Conservation (phyloP, 2,113 vertebrate genomes). For the Fulmarus glacialis region DNA sequence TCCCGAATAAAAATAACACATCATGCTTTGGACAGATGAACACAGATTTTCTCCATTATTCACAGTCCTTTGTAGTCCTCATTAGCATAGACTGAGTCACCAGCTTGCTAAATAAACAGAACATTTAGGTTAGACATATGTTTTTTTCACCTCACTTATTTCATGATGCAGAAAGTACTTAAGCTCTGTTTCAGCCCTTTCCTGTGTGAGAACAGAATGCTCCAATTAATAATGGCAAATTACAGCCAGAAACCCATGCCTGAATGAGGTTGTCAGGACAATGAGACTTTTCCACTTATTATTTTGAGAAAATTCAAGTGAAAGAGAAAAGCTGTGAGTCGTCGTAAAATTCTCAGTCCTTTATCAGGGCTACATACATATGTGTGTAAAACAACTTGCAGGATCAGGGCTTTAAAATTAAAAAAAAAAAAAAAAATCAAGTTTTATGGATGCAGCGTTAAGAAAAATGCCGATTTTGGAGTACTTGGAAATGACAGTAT, state of each 20-base stretch:
- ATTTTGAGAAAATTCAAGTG: slow-evolving; percentile 52
- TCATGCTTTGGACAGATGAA: background rate
- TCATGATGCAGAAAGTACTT: background rate
- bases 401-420: background rate
- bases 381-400: background rate
- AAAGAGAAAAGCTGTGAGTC: slow-evolving; percentile 27
- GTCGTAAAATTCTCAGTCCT: background rate
- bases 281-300: background rate
- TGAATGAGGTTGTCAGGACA: slow-evolving; percentile 16
- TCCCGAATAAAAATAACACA: background rate
- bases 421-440: background rate
- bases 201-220: background rate
- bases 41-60: background rate
- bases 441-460: background rate
- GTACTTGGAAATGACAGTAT: background rate
- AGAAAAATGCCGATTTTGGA: background rate
- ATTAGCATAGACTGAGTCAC: background rate
- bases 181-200: background rate
- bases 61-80: background rate
- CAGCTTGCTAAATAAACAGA: slow-evolving; percentile 12
- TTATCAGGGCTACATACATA: background rate
- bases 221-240: slow-evolving; percentile 30
- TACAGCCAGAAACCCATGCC: slow-evolving; percentile 7
- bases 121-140: background rate
- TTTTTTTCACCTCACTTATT: slow-evolving; percentile 18